Percentiles rank a stretch among this genome's conserved stretches.
phyloP scores from a whole-genome alignment of 2,797 vertebrate genomes.

The Gouania willdenowi region DNA sequence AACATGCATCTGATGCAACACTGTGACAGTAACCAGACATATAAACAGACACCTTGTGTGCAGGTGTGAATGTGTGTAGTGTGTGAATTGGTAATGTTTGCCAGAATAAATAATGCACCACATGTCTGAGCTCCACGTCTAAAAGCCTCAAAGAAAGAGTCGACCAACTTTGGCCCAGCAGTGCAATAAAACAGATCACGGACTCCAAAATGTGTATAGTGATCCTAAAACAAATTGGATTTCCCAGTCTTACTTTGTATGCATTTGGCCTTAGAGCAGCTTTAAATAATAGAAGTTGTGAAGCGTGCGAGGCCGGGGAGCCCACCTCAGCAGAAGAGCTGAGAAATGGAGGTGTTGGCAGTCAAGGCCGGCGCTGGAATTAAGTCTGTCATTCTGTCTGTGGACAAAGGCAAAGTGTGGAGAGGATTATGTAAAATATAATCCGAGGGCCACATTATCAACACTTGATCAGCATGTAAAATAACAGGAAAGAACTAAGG shows the following conservation, averaged over 20 bases:
- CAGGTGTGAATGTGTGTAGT: not conserved
- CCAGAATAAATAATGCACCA: constrained; percentile 25
- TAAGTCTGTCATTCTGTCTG: constrained; percentile 34
- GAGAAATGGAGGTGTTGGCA: constrained; percentile 22
- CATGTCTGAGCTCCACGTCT: constrained; percentile 9
- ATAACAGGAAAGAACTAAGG: too few relatives aligned
- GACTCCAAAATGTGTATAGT: constrained; percentile 44
- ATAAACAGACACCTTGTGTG: not conserved
- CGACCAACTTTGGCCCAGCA: constrained; percentile 17
- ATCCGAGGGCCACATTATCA: too few relatives aligned
- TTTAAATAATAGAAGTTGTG: constrained; percentile 36
- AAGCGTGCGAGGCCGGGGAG: constrained; percentile 22
- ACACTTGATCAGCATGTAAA: too few relatives aligned
- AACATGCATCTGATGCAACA: too few relatives aligned
- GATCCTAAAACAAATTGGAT: constrained; percentile 60
- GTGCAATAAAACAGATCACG: constrained; percentile 43
- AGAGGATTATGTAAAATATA: too few relatives aligned
- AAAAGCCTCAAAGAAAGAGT: constrained; percentile 15
- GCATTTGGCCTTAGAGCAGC: constrained; percentile 52
- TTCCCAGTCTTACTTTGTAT: constrained; percentile 59
- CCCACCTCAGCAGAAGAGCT: constrained; percentile 36
- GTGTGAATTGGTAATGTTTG: not conserved
- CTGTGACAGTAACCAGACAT: too few relatives aligned
- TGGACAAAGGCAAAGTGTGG: constrained; percentile 2
- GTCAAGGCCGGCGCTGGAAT: constrained; percentile 17